Evolutionary conservation across 1,140 invertebrate genomes (phyloP).

Genomic region (Aethina tumida): DNA sequence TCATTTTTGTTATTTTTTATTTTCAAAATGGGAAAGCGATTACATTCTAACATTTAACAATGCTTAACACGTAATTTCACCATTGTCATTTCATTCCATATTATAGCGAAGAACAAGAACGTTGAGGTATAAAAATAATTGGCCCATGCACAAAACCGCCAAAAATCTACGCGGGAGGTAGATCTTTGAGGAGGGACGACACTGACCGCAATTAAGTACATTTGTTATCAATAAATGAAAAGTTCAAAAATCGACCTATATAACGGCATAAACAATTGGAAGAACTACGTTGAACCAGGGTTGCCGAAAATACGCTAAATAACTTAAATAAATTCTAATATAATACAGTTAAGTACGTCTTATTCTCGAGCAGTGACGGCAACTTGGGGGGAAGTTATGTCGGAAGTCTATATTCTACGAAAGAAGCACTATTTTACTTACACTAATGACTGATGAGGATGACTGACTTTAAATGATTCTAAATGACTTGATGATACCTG

Average conservation of each 20-base stretch:
- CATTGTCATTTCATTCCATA: not conserved
- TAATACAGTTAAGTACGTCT: constrained; percentile 12
- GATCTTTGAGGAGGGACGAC: too few species aligned
- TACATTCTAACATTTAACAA: not conserved
- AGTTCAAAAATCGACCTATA: constrained; percentile 3
- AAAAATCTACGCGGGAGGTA: too few species aligned
- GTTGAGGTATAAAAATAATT: constrained; percentile 21
- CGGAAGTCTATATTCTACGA: constrained; percentile 19
- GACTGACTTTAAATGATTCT: constrained; percentile 12
- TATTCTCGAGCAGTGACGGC: constrained; percentile 13
- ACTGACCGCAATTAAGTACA: too few species aligned
- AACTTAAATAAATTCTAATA: constrained; percentile 3
- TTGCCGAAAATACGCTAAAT: constrained; percentile 3
- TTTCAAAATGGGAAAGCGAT: not conserved
- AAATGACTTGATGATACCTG: constrained; percentile 19
- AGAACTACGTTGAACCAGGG: constrained; percentile 16
- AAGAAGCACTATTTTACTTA: constrained; percentile 17
- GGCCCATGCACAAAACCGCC: too few species aligned
- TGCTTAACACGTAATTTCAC: not conserved
- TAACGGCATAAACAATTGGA: constrained; percentile 19
- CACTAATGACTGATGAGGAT: constrained; percentile 23
- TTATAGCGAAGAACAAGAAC: constrained; percentile 21
- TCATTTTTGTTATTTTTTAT: constrained; percentile 4
- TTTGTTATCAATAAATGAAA: too few species aligned
- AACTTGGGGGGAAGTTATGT: constrained; percentile 17